Conservation (phyloP, 2,888 invertebrate species). For the Drosophila sordidapex region DNA sequence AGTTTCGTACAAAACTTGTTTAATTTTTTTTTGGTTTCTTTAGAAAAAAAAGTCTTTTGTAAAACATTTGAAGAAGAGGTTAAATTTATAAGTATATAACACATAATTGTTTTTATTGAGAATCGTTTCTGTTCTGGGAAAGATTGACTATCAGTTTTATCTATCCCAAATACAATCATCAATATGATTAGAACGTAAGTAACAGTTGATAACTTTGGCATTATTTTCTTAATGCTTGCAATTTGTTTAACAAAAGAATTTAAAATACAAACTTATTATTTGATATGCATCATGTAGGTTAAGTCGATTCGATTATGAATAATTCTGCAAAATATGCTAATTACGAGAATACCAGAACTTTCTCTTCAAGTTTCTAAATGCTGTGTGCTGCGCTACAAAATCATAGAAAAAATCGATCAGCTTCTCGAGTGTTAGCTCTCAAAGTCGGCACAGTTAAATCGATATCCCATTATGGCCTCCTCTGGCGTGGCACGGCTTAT, state of each 20-base stretch:
- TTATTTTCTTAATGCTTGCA: constrained; percentile 14
- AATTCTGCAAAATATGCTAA: constrained; percentile 37
- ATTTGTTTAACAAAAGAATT: constrained; percentile 44
- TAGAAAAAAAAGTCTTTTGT: constrained; percentile 16
- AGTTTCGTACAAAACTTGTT: constrained; percentile 26
- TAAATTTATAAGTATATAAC: not conserved
- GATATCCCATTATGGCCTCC: constrained; percentile 50
- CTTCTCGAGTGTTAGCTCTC: constrained; percentile 27
- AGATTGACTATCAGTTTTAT: constrained; percentile 10
- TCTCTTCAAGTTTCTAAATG: constrained; percentile 13
- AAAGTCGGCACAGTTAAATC: constrained; percentile 59
- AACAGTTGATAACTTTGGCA: constrained; percentile 18
- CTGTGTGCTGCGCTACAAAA: constrained; percentile 5
- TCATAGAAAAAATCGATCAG: constrained; percentile 32
- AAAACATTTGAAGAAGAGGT: constrained; percentile 7
- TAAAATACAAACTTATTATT: constrained; percentile 2
- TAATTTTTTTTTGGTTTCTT: not conserved
- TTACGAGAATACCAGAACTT: constrained; percentile 39
- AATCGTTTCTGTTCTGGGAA: constrained; percentile 8
- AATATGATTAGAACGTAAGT: constrained; percentile 8
- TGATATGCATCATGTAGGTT: constrained; percentile 20
- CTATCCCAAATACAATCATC: constrained; percentile 8
- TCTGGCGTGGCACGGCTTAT: constrained; percentile 53
- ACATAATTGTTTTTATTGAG: not conserved
- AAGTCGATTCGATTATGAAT: constrained; percentile 25